A percentile compares a stretch with the other conserved stretches of the same genome.
Conservation (phyloP, 92 coral and sea anemone species). For the Umimayanthus kanabou region DNA sequence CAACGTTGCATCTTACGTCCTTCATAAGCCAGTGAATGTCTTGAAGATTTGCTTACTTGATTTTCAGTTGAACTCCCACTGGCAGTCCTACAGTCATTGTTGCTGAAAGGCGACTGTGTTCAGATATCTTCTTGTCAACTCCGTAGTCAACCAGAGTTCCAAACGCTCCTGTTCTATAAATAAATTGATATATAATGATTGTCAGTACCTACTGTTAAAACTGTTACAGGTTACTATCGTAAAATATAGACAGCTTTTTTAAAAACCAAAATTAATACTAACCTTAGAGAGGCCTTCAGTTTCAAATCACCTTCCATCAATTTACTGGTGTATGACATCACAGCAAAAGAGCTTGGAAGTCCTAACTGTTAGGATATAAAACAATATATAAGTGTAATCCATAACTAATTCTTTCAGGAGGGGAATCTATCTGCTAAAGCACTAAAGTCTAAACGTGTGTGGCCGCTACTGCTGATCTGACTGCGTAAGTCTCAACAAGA, state of each 20-base stretch:
- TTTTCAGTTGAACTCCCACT: constrained; percentile 81
- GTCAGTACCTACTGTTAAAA: not conserved
- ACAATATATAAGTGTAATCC: not conserved
- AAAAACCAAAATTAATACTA: constrained; percentile 17
- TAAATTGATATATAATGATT: not conserved
- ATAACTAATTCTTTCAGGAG: too few relatives aligned
- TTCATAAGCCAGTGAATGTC: not conserved
- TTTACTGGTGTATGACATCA: constrained; percentile 78
- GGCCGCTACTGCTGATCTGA: too few relatives aligned
- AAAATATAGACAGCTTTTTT: not conserved
- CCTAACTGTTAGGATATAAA: constrained; percentile 57
- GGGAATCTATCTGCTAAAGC: too few relatives aligned
- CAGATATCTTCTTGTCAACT: constrained; percentile 80
- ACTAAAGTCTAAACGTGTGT: too few relatives aligned
- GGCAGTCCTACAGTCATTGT: constrained; percentile 74
- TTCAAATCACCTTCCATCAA: constrained; percentile 73
- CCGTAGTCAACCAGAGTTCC: constrained; percentile 86
- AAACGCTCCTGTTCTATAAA: constrained; percentile 71
- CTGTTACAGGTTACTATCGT: too few relatives aligned
- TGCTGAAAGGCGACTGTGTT: constrained; percentile 87
- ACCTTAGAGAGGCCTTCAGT: constrained; percentile 77
- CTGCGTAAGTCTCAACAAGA: too few relatives aligned
- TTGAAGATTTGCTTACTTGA: constrained; percentile 65
- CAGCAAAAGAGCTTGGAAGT: constrained; percentile 76
- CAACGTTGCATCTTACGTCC: too few relatives aligned